Evolutionary conservation across 2,113 vertebrate species (phyloP).

Genomic region (Zosterops pallidus): DNA sequence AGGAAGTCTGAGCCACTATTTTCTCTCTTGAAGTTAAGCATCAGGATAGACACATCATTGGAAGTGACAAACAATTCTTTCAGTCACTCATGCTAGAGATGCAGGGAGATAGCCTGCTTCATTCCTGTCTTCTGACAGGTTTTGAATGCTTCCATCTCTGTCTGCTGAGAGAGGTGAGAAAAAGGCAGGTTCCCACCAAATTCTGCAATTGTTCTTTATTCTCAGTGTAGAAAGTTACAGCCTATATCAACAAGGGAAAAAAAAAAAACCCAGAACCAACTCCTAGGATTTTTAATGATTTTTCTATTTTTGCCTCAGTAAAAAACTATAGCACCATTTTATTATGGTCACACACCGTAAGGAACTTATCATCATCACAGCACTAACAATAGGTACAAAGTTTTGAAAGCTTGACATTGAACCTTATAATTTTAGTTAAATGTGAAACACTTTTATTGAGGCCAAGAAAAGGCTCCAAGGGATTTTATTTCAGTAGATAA

Average conservation of each 20-base stretch:
- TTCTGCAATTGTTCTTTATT: neutral
- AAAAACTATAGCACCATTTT: neutral
- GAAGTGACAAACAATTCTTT: neutral
- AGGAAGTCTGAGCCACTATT: neutral
- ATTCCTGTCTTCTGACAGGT: neutral
- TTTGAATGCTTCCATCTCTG: neutral
- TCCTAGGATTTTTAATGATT: neutral
- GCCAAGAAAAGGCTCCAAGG: neutral
- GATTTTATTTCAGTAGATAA: neutral
- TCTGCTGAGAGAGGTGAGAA: neutral
- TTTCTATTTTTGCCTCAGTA: neutral
- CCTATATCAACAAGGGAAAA: neutral
- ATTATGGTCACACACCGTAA: neutral
- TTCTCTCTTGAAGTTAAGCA: neutral
- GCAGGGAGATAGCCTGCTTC: neutral
- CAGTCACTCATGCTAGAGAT: neutral
- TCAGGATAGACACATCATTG: neutral
- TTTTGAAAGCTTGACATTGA: neutral
- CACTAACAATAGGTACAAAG: neutral
- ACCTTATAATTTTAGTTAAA: conserved; percentile 36
- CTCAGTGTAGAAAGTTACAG: neutral
- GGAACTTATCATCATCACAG: neutral
- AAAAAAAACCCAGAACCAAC: neutral
- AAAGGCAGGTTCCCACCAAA: neutral
- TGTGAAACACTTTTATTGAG: neutral